phyloP scores from a whole-genome alignment of 2,888 invertebrate species.

The Synanthedon andrenaeformis region DNA sequence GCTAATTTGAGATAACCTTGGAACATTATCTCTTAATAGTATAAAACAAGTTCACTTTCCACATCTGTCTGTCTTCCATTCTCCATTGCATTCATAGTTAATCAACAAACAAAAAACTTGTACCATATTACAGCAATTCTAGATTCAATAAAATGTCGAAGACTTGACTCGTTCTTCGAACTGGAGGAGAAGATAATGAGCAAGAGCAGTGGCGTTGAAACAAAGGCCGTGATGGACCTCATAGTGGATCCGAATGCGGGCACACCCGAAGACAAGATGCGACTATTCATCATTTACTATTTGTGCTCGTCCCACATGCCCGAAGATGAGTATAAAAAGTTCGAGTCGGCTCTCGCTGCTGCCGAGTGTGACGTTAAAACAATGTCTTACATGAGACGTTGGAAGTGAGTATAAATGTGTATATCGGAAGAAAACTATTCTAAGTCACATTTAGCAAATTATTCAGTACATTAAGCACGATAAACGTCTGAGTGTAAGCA shows the following conservation, averaged over 20 bases:
- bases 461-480: no score
- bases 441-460: no score
- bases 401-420: slow-evolving; percentile 83
- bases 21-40: no score
- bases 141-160: slow-evolving; percentile 86
- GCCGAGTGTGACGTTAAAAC: slow-evolving; percentile 89
- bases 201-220: slow-evolving; percentile 77
- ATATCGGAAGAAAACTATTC: no score
- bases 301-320: slow-evolving; percentile 85
- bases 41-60: slow-evolving; percentile 2
- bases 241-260: slow-evolving; percentile 89
- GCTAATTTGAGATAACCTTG: neutral
- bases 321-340: slow-evolving; percentile 86
- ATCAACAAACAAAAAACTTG: no score
- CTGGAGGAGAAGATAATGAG: slow-evolving; percentile 98
- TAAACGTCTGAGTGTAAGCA: no score
- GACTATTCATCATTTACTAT: slow-evolving; percentile 92
- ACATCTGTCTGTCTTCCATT: no score
- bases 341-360: slow-evolving; percentile 80
- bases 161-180: slow-evolving; percentile 97
- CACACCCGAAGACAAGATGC: slow-evolving; percentile 90
- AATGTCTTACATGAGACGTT: slow-evolving; percentile 89
- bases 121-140: slow-evolving; percentile 71
- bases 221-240: slow-evolving; percentile 88
- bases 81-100: no score